Evolutionary conservation across 1,140 invertebrate species (phyloP), one percentile per base, ranked within the genome.

Genomic region (Drosophila subpulchrella): DNA sequence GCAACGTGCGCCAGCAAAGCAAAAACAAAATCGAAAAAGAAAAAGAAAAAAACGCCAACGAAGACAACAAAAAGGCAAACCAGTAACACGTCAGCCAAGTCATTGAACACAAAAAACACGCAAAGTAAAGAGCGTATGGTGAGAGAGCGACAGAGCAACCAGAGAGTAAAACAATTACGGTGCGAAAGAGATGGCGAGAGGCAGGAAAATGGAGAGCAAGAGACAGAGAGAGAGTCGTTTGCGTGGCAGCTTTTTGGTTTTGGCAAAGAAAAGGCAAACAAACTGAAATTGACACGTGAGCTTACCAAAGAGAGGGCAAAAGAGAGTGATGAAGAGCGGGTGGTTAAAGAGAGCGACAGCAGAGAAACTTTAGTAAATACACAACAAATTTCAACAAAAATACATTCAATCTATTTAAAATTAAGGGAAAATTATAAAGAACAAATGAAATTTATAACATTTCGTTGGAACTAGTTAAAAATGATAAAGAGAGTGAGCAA

Each of bases 31-130:
- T 48, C 47, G 46, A 36, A 62, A 53, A 70, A 15, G 27, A 51
- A 59, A 30, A 58, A n/a, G n/a, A n/a, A n/a, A n/a, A n/a, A n/a
- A 61, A 60, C 41, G 41, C 57, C 13, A 56, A 46, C 32, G 53
- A 58, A 71, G 36, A 66, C 20, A 78, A 75, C 55, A 67, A 56
- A 77, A 77, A 77, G 59, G 46, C 32, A 78, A 85, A 86, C 82
- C 58, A 65, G 70, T 75, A 81, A 85, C 74, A 85, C 74, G 80
- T 83, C 81, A 84, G 76, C 81, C 63, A 53, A 67, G 41, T 55
- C 44, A 61, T 47, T 73, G 36, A 63, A 78, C 48, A 61, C 20
- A 58, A 39, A 44, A 36, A 60, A 38, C 42, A 46, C 17, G 42
- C 17, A 20, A 46, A 46, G 15, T 42, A 8, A 17, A 15, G 41